These are phyloP conservation scores for Alitta virens DNA, from an alignment of 2,888 invertebrate genomes.

Conservation along the genomic window DNA sequence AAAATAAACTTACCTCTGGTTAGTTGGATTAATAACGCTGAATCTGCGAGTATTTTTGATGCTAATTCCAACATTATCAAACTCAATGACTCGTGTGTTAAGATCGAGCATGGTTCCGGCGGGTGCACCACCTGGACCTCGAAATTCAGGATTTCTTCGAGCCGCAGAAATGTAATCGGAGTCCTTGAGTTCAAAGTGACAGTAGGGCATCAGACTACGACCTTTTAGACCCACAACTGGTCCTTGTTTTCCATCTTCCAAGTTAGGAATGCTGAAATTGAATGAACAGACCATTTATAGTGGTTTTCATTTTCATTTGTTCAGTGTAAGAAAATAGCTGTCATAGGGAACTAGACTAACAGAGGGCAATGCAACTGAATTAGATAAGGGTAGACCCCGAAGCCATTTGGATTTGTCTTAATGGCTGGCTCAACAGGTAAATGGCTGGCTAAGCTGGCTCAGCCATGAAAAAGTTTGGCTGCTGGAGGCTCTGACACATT, in stretches of 20 bases:
- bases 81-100: constrained; percentile 65
- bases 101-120: constrained; percentile 57
- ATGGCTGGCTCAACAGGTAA: too few species aligned
- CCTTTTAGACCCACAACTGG: constrained; percentile 60
- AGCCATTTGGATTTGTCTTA: too few species aligned
- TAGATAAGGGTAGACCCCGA: too few species aligned
- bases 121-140: constrained; percentile 50
- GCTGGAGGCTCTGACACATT: too few species aligned
- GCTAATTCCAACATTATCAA: constrained; percentile 67
- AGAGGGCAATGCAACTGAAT: too few species aligned
- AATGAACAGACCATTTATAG: too few species aligned
- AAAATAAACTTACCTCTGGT: constrained; percentile 57
- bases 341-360: too few species aligned
- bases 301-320: too few species aligned
- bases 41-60: constrained; percentile 58
- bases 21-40: constrained; percentile 68
- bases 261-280: constrained; percentile 48
- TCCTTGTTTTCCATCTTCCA: constrained; percentile 45
- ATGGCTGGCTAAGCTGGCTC: too few species aligned
- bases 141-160: constrained; percentile 52
- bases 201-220: constrained; percentile 68
- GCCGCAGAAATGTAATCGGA: constrained; percentile 64
- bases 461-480: too few species aligned
- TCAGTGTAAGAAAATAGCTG: too few species aligned
- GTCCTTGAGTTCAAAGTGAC: constrained; percentile 70